Evolutionary conservation across 2,797 vertebrate species (phyloP).

Genomic region (Apodemus agrarius): DNA sequence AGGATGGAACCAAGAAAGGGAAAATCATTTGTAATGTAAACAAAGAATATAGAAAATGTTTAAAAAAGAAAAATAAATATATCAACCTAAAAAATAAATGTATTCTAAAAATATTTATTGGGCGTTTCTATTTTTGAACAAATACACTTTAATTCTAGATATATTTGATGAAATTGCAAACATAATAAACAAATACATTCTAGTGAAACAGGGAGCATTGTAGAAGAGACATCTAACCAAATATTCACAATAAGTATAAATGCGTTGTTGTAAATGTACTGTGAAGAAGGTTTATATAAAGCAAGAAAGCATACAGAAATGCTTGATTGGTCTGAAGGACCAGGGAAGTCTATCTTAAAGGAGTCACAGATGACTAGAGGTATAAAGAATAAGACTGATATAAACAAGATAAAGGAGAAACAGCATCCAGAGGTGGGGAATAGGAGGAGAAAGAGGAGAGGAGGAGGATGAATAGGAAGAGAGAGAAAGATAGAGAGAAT

Average conservation of each 20-base stretch:
- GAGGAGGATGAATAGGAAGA: background rate
- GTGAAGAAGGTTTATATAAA: background rate
- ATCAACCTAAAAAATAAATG: too few relatives aligned
- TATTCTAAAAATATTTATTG: slow-evolving; percentile 28
- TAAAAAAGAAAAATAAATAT: too few relatives aligned
- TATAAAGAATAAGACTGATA: background rate
- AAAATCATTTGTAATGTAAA: too few relatives aligned
- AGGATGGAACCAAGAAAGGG: too few relatives aligned
- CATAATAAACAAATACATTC: background rate
- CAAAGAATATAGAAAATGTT: too few relatives aligned
- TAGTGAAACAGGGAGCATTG: background rate
- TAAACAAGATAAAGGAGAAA: background rate
- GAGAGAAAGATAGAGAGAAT: background rate
- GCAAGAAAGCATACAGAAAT: background rate
- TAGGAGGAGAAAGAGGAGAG: fast-evolving
- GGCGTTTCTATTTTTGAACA: slow-evolving; percentile 12
- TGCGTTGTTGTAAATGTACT: background rate
- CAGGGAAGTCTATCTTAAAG: background rate
- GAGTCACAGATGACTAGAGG: background rate
- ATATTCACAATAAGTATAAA: background rate
- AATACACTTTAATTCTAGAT: background rate
- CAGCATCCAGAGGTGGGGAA: background rate
- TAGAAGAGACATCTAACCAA: background rate
- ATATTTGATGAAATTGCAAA: background rate
- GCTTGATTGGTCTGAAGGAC: background rate